Base-by-base conservation (phyloP, 2,113 vertebrate genomes). In the Leucosticte australis region DNA sequence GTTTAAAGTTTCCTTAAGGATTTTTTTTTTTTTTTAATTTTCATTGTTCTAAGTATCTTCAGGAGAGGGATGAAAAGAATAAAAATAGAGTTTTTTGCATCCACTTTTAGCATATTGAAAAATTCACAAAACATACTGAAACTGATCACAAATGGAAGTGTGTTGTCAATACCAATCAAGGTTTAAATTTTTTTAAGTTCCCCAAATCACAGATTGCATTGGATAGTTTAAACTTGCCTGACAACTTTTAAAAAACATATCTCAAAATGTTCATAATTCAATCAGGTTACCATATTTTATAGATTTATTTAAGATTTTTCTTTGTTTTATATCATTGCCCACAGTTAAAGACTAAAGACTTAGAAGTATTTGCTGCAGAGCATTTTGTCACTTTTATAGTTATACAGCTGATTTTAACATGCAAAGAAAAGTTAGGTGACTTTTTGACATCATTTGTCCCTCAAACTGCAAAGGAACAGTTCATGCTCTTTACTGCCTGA, bases 401-500 rank as follows among this genome's bases (percentile, higher is more conserved):
- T 67, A 6, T 33, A 8, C 10, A 47, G 37, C 14, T 88, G 21
- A 49, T 73, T 92, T 76, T 69, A 87, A 65, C 22, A 44, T 49
- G 46, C 26, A 42, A 59, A 64, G 39, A 55, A 83, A 64, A 30
- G 10, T 11, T 55, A 69, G 8, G 24, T 75, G 78, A 71, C 33
- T 41, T 90, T 83, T 94, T 10, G 13, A 73, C 41, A 39, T 64
- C 3, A 41, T 73, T 92, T 92, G 14, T 49, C 35, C 76, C 50
- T 93, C 30, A 93, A 88, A 85, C 35, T 87, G 62, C 80, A 93
- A 90, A 74, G 91, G 92, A 94, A 79, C 19, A 22, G 26, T 62
- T 42, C 12, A 37, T 81, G 37, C 5, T 77, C 41, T 85, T 56
- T 91, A 89, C 28, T 76, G 21, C 9, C 30, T 63, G n/a, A 47